Evolutionary conservation across 2,888 invertebrate species (phyloP).

Genomic region (Brachylomia viminalis): DNA sequence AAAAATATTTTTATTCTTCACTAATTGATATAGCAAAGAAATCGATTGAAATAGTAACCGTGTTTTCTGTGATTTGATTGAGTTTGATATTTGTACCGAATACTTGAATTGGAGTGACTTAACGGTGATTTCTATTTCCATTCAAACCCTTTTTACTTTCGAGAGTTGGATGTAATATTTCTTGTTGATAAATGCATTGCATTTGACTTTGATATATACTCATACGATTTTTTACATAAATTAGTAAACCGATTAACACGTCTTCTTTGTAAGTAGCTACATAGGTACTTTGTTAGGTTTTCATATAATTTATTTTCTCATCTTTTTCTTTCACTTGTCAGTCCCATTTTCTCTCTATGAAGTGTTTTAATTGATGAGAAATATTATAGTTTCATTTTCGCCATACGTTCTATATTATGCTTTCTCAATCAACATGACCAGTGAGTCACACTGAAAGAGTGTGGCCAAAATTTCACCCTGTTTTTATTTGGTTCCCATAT

Average conservation of each 20-base stretch:
- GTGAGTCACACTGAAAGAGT: conserved; percentile 46
- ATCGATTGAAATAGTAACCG: conserved; percentile 55
- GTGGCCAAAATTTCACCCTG: conserved; percentile 52
- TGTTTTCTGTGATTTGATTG: conserved; percentile 47
- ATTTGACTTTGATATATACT: conserved; percentile 43
- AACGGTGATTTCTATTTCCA: conserved; percentile 46
- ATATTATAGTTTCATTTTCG: background rate
- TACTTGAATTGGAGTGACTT: conserved; percentile 25
- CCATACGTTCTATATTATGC: background rate
- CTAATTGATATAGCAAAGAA: conserved; percentile 62
- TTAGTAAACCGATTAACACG: conserved; percentile 45
- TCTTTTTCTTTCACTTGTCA: background rate
- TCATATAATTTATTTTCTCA: conserved; percentile 7
- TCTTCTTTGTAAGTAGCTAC: conserved; percentile 20
- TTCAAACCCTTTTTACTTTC: conserved; percentile 45
- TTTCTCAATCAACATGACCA: conserved; percentile 14
- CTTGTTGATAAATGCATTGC: conserved; percentile 51
- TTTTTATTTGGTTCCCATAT: conserved; percentile 58
- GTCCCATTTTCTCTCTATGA: background rate
- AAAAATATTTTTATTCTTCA: conserved; percentile 48
- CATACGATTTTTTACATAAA: conserved; percentile 47
- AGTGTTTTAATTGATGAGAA: background rate
- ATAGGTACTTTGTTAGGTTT: background rate
- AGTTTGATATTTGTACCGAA: conserved; percentile 35
- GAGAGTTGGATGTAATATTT: conserved; percentile 36